phyloP scores from a whole-genome alignment of 2,113 vertebrate species.

The Vulpes ferrilata region DNA sequence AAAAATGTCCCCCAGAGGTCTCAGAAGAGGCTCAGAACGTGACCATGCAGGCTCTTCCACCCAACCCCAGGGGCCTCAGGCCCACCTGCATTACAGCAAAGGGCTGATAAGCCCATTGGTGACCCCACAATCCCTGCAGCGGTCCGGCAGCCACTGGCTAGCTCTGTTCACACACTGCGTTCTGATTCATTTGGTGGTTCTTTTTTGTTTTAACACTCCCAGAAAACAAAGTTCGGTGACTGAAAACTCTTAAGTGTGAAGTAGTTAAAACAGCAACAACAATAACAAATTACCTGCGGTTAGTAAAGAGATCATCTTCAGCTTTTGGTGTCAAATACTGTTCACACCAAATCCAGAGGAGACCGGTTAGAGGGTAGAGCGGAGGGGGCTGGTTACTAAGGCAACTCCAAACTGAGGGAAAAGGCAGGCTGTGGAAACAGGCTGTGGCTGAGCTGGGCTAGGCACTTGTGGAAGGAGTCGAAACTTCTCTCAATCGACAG shows the following conservation, averaged over 20 bases:
- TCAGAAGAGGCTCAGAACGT: neutral
- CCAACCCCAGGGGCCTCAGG: neutral
- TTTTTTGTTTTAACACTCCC: neutral
- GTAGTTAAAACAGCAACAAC: neutral
- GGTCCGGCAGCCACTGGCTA: neutral
- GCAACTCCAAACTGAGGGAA: neutral
- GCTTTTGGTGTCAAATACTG: slow-evolving; percentile 38
- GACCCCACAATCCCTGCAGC: neutral
- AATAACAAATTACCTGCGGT: neutral
- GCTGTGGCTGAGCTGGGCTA: neutral
- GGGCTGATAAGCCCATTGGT: neutral
- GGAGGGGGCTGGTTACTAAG: neutral
- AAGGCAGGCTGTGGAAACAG: neutral
- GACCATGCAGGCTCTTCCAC: neutral
- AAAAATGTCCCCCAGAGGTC: neutral
- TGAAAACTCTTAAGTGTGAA: slow-evolving; percentile 45
- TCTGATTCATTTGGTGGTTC: slow-evolving; percentile 6
- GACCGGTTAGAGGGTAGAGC: neutral
- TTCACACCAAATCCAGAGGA: slow-evolving; percentile 30
- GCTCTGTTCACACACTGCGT: neutral
- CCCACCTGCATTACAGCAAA: neutral
- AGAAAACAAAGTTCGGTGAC: neutral
- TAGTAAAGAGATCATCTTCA: slow-evolving; percentile 33
- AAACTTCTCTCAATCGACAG: neutral
- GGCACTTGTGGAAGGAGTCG: neutral